phyloP scores from a whole-genome alignment of 2,797 vertebrate genomes.

The Neopelma chrysocephalum region DNA sequence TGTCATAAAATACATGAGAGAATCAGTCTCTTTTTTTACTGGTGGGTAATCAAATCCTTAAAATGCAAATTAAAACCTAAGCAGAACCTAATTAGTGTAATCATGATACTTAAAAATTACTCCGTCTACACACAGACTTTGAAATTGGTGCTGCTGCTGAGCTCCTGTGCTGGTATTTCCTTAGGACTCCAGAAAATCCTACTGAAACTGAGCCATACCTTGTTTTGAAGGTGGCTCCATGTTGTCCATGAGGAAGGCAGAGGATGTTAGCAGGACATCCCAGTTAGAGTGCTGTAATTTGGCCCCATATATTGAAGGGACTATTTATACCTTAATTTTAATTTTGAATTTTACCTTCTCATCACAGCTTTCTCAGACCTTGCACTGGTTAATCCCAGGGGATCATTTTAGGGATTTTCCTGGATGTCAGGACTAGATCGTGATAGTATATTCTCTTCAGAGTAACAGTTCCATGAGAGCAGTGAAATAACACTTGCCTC shows the following conservation, averaged over 20 bases:
- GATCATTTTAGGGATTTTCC: not conserved
- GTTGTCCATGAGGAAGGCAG: rapidly evolving
- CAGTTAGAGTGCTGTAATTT: not conserved
- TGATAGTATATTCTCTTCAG: not conserved
- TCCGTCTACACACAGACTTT: not conserved
- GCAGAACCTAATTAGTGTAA: constrained; percentile 46
- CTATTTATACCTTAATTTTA: constrained; percentile 9
- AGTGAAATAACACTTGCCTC: constrained; percentile 10
- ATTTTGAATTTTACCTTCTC: not conserved
- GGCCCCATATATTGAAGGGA: not conserved
- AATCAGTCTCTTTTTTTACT: constrained; percentile 7
- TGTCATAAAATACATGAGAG: not conserved
- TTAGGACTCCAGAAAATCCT: not conserved
- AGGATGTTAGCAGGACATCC: not conserved
- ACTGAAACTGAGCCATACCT: not conserved
- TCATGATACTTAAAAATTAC: not conserved
- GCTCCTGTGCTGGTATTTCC: not conserved
- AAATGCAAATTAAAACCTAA: constrained; percentile 47
- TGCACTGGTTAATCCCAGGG: not conserved
- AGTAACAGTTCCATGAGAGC: not conserved
- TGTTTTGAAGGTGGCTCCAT: rapidly evolving
- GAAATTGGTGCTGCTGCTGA: not conserved
- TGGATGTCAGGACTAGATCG: not conserved
- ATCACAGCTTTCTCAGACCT: not conserved
- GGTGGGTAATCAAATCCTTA: constrained; percentile 39